A percentile compares a stretch with the other conserved stretches of the same genome.
phyloP scores from a whole-genome alignment of 2,888 invertebrate species.

The Ormyrus nitidulus region DNA sequence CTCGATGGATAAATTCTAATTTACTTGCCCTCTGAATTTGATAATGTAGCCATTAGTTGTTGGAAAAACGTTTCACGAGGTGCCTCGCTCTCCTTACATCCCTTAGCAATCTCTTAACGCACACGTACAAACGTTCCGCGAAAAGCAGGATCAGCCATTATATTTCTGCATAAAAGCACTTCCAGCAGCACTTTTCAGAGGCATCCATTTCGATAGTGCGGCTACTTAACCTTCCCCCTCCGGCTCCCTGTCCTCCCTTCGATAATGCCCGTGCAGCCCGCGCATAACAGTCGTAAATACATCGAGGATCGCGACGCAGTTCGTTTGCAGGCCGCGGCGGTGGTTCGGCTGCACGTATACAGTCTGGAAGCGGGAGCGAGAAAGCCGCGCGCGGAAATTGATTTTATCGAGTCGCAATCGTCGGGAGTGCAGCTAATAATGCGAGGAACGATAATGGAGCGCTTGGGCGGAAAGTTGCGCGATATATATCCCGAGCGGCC shows the following conservation, averaged over 20 bases:
- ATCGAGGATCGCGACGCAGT: slow-evolving; percentile 8
- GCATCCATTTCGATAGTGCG: slow-evolving; percentile 23
- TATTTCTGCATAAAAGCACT: slow-evolving; percentile 30
- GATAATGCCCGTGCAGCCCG: slow-evolving; percentile 27
- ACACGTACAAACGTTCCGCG: no score
- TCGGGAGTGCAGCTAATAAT: slow-evolving; percentile 69
- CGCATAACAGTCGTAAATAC: slow-evolving; percentile 29
- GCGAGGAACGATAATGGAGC: slow-evolving; percentile 64
- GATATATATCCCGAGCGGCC: slow-evolving; percentile 19
- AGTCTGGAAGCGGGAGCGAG: no score
- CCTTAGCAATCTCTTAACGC: no score
- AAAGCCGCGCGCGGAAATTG: slow-evolving; percentile 38
- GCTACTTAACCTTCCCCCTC: background rate
- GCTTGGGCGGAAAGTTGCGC: slow-evolving; percentile 49
- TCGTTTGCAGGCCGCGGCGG: background rate
- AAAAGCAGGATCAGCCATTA: background rate
- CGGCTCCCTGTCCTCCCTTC: background rate
- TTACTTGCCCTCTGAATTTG: no score
- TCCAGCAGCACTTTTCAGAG: background rate
- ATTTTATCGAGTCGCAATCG: slow-evolving; percentile 64
- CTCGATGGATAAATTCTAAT: no score
- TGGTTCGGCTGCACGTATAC: no score
- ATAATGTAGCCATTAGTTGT: no score
- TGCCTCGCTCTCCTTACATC: no score
- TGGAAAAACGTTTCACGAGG: no score